These are phyloP conservation scores for Amblyopsis hoosieri DNA, from an alignment of 2,797 vertebrate genomes.

Conservation along the genomic window DNA sequence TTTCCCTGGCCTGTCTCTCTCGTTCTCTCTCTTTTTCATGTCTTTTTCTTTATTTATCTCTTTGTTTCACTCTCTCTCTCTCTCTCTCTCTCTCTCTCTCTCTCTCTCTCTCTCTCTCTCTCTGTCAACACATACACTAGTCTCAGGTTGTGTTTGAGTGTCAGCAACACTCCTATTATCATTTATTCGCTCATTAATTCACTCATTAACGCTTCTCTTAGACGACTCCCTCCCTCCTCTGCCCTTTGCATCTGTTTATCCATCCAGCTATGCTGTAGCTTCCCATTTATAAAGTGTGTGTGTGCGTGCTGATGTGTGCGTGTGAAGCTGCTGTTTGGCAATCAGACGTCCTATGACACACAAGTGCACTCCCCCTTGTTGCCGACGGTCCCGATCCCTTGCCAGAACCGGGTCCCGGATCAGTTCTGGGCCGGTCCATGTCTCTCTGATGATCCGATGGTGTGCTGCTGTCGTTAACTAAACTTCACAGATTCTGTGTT, in stretches of 20 bases:
- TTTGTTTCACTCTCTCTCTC: too few species aligned
- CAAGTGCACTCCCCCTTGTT: conserved; percentile 46
- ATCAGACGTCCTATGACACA: conserved; percentile 22
- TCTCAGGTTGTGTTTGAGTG: conserved; percentile 50
- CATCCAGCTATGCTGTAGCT: too few species aligned
- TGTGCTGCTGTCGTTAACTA: conserved; percentile 1
- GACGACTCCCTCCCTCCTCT: conserved; percentile 1
- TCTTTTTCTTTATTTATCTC: too few species aligned
- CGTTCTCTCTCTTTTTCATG: background rate
- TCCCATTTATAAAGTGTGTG: conserved; percentile 26
- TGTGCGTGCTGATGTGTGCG: conserved; percentile 13
- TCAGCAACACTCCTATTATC: conserved; percentile 38
- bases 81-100: too few species aligned
- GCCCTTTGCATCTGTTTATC: background rate
- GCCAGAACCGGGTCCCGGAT: conserved; percentile 12
- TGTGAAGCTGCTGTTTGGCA: background rate
- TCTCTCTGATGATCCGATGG: background rate
- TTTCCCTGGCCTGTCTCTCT: conserved; percentile 2
- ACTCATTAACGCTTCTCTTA: background rate
- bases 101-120: too few species aligned
- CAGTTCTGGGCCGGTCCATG: conserved; percentile 1
- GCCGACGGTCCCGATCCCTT: conserved; percentile 15
- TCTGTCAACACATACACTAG: conserved; percentile 3
- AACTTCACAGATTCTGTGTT: background rate
- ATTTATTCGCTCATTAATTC: conserved; percentile 28